Conservation (phyloP, 2,113 vertebrate species). For the Apteryx owenii region DNA sequence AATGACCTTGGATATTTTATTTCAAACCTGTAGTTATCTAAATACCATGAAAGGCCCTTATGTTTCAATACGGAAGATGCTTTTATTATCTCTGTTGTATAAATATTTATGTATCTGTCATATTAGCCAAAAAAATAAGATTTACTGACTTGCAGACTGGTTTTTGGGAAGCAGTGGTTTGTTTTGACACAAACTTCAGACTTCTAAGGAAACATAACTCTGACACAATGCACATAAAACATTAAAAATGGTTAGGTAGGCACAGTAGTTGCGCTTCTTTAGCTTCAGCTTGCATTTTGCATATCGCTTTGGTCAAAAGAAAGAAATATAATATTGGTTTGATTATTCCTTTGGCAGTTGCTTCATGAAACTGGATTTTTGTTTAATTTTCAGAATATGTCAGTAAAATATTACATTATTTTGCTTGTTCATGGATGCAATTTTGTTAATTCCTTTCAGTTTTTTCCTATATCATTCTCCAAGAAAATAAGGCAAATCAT, state of each 20-base stretch:
- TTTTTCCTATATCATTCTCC: background rate
- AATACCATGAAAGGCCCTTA: background rate
- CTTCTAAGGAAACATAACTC: background rate
- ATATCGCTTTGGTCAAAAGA: background rate
- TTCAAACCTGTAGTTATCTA: background rate
- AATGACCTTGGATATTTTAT: background rate
- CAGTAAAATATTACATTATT: background rate
- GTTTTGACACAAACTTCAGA: background rate
- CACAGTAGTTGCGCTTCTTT: background rate
- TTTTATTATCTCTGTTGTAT: background rate
- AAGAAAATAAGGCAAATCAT: background rate
- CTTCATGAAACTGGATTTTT: background rate
- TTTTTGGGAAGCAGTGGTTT: background rate
- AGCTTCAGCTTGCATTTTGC: background rate
- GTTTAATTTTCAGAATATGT: background rate
- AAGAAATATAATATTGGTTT: background rate
- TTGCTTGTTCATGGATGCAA: background rate
- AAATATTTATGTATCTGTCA: background rate
- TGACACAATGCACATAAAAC: background rate
- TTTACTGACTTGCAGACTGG: background rate
- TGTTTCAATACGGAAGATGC: background rate
- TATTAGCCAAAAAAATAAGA: background rate
- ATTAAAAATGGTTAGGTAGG: background rate
- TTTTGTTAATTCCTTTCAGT: background rate
- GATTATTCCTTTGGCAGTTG: background rate